Evolutionary conservation across 2,888 invertebrate species (phyloP), one percentile per base, ranked within the genome.

Genomic region (Hyposoter didymator): DNA sequence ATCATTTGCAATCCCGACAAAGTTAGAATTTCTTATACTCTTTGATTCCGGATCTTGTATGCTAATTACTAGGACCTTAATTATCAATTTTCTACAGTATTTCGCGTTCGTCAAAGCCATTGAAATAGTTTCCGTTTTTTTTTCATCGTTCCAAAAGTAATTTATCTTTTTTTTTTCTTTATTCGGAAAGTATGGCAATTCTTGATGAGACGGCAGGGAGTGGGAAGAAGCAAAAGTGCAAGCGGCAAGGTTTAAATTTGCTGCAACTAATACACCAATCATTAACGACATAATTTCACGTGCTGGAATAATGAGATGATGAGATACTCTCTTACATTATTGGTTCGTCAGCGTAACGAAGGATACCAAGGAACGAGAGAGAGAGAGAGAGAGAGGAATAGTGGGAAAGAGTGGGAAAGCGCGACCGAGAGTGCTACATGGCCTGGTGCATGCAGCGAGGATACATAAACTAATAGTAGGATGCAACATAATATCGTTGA

Each of bases 301-400:
- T 10, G 19, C 17, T 70, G 70, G 19, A 75, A 82, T 79, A 85
- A 82, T 82, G 62, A 70, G 75, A 75, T 75, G 85, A 78, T 59
- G 78, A 66, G 70, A 45, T 70, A 49, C 81, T 81, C 81, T 81
- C 67, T 22, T 74, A 69, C 73, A 74, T 84, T 73, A 84, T 78
- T 74, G 66, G 64, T 43, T 45, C 47, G 70, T 70, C 74, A 55
- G 75, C 74, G 47, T 70, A 55, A 78, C 75, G 69, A 62, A 62
- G 70, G 49, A 74, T 45, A 17, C 10, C 39, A 19, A 39, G 69
- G 6, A 32, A 66, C 39, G 49, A 64, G 78, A 22, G 55, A n/a
- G 79, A 74, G 8, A 32, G 49, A 55, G 35, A 69, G 17, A 59
- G 47, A 49, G 67, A 55, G 47, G 62, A 32, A 73, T 39, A 39